phyloP scores from a whole-genome alignment of 1,140 invertebrate species.

The Lordiphosa mommai region DNA sequence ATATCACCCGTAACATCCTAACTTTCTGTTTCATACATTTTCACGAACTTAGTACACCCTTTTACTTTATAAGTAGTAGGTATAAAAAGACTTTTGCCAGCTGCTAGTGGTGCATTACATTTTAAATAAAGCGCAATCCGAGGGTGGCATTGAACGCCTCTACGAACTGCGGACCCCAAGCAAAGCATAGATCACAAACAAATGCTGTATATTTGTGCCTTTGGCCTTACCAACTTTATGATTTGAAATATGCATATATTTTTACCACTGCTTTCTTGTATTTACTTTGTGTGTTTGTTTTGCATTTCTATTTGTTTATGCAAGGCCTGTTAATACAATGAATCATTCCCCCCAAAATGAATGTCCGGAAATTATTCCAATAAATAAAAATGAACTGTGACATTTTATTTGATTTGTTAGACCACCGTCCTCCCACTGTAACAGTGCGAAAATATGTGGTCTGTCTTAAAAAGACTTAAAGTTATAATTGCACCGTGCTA shows the following conservation, averaged over 20 bases:
- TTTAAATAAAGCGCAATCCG: slow-evolving; percentile 46
- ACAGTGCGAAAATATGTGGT: too few species aligned
- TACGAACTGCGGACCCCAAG: slow-evolving; percentile 23
- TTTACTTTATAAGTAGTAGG: slow-evolving; percentile 21
- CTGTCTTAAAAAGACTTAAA: too few species aligned
- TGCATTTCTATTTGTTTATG: slow-evolving; percentile 34
- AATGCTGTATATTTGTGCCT: slow-evolving; percentile 54
- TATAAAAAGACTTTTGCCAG: slow-evolving; percentile 46
- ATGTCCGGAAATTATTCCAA: slow-evolving; percentile 57
- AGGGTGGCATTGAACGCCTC: slow-evolving; percentile 39
- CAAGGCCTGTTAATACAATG: slow-evolving; percentile 41
- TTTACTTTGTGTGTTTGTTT: slow-evolving; percentile 14
- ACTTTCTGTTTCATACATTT: too few species aligned
- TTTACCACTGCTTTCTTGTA: slow-evolving; percentile 5
- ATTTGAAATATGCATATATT: slow-evolving; percentile 11
- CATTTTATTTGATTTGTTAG: slow-evolving; percentile 50
- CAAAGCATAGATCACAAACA: slow-evolving; percentile 30
- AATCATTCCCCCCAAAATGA: slow-evolving; percentile 39
- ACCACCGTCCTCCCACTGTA: background rate
- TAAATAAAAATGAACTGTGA: slow-evolving; percentile 75
- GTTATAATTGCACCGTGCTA: too few species aligned
- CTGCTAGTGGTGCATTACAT: slow-evolving; percentile 68
- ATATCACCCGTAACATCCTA: too few species aligned
- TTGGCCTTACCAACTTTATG: slow-evolving; percentile 38
- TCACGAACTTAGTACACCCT: background rate